Evolutionary conservation across 2,113 vertebrate species (phyloP), one percentile per base, ranked within the genome.

Genomic region (Urocolius indicus): DNA sequence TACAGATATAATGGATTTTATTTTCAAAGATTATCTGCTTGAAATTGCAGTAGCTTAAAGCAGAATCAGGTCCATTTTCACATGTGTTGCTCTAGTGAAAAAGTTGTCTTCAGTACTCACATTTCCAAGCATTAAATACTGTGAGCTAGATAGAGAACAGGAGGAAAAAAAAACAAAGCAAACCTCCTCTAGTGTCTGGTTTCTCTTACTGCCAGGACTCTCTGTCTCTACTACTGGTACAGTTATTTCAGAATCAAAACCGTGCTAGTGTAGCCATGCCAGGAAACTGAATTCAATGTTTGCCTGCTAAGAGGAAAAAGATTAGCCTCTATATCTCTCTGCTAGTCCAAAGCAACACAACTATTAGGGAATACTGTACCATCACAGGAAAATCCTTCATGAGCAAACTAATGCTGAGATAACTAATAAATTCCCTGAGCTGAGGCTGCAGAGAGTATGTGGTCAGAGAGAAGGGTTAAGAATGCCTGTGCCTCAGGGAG

Each of bases 1-100:
- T 93, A 88, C 0, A 6, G 78, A 52, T 94, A 61, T 84, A 88
- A 90, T 71, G 65, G 65, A 63, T 77, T 52, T 75, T 72, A 92
- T 81, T 96, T 94, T 86, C 79, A 72, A 81, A 72, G 75, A 93
- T 83, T 74, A 59, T 16, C 9, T 51, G 63, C 32, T 67, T 87
- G 75, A 88, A 90, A 93, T 21, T 80, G 12, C 22, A 88, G 29
- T 26, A 71, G 5, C 0, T 77, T 80, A 88, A 59, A 77, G 75
- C 8, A 88, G 79, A 88, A 77, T 55, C 61, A 41, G 48, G 30
- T 6, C 18, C 18, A 29, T 52, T 88, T 80, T 34, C 21, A 67
- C 17, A n/a, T 11, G 23, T 51, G 29, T 32, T 83, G 21, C 30
- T 36, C 43, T 63, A 29, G 59, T 46, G 32, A 80, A 66, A 91